Evolutionary conservation across 1,140 invertebrate genomes (phyloP).

Genomic region (Zaprionus nigranus): DNA sequence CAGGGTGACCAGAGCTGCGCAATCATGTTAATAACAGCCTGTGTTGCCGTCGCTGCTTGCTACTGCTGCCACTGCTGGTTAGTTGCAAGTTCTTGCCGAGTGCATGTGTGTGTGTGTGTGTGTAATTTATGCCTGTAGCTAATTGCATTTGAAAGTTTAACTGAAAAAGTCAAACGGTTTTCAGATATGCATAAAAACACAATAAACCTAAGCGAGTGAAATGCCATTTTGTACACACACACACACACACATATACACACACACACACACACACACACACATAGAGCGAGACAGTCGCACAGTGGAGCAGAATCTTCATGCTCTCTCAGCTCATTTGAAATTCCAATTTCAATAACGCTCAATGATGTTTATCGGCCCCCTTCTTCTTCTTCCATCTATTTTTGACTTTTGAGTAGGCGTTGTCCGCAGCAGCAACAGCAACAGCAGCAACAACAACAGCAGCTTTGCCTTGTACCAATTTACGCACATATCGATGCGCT

Average conservation of each 20-base stretch:
- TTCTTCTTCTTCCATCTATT: slow-evolving; percentile 13
- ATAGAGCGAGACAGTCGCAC: background rate
- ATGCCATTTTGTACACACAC: slow-evolving; percentile 42
- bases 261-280: background rate
- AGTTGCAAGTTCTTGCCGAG: slow-evolving; percentile 34
- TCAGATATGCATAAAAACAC: slow-evolving; percentile 66
- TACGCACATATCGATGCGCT: slow-evolving; percentile 61
- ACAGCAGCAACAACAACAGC: too few species aligned
- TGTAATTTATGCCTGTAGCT: slow-evolving; percentile 75
- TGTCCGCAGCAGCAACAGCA: slow-evolving; percentile 43
- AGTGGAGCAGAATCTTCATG: background rate
- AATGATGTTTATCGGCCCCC: slow-evolving; percentile 73
- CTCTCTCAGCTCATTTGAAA: slow-evolving; percentile 71
- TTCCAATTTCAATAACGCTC: slow-evolving; percentile 78
- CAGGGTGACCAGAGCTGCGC: slow-evolving; percentile 53
- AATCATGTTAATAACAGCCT: slow-evolving; percentile 80
- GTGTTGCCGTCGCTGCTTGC: slow-evolving; percentile 26
- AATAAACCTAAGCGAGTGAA: slow-evolving; percentile 51
- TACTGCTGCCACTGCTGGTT: slow-evolving; percentile 24
- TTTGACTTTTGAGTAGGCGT: slow-evolving; percentile 71
- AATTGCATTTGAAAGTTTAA: slow-evolving; percentile 82
- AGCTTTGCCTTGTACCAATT: slow-evolving; percentile 74
- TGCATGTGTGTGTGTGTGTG: slow-evolving; percentile 29
- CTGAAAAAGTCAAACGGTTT: slow-evolving; percentile 82
- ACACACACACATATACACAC: background rate